Evolutionary conservation across 2,888 invertebrate genomes (phyloP).

Genomic region (Mythimna albipuncta): DNA sequence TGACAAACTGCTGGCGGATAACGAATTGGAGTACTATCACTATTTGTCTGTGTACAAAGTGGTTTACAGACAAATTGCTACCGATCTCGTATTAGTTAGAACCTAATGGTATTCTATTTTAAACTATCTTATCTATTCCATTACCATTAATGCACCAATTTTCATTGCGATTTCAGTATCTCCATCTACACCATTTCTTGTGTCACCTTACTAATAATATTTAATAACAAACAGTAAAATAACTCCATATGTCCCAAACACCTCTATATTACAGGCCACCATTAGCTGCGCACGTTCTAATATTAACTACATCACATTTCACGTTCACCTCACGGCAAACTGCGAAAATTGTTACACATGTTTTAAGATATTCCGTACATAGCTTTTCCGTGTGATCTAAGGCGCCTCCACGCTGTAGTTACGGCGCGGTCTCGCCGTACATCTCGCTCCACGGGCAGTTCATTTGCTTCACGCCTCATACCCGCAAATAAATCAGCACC

Average conservation of each 20-base stretch:
- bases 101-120: neutral
- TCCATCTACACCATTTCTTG: neutral
- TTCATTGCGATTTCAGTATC: neutral
- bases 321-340: conserved; percentile 59
- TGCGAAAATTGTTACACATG: conserved; percentile 67
- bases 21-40: conserved; percentile 67
- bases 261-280: conserved; percentile 19
- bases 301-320: conserved; percentile 60
- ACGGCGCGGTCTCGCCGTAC: conserved; percentile 81
- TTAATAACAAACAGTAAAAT: conserved; percentile 9
- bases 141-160: neutral
- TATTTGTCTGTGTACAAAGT: conserved; percentile 40
- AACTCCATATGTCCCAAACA: conserved; percentile 12
- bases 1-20: conserved; percentile 77
- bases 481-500: conserved; percentile 89
- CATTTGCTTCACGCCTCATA: conserved; percentile 89
- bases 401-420: conserved; percentile 71
- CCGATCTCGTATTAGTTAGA: neutral
- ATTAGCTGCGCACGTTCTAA: conserved; percentile 57
- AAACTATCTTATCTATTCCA: neutral
- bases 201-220: neutral
- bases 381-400: conserved; percentile 68
- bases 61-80: conserved; percentile 34
- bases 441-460: conserved; percentile 85
- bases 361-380: conserved; percentile 69